Percentiles rank a stretch among this genome's conserved stretches.
phyloP scores from a whole-genome alignment of 2,888 invertebrate species.

The Netelia virgata region DNA sequence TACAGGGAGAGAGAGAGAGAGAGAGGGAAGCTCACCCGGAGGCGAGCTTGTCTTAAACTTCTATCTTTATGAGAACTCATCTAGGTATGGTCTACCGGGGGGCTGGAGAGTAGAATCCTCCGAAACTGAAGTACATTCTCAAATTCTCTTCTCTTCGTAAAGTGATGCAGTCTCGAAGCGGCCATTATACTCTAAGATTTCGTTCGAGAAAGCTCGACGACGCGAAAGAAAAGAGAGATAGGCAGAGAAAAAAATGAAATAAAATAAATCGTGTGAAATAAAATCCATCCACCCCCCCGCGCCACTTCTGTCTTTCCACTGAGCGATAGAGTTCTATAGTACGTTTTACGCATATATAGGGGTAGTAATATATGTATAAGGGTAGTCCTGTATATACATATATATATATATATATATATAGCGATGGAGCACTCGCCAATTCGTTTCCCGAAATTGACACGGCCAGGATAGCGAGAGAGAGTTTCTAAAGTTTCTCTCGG shows the following conservation, averaged over 20 bases:
- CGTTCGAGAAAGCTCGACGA: background rate
- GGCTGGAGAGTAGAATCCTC: constrained; percentile 9
- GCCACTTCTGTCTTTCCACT: constrained; percentile 3
- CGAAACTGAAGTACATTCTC: constrained; percentile 41
- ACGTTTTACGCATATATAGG: background rate
- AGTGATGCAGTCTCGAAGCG: constrained; percentile 30
- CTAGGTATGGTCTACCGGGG: background rate
- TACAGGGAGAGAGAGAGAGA: background rate
- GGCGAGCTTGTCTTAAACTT: constrained; percentile 50
- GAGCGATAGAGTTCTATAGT: constrained; percentile 10
- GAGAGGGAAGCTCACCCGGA: background rate
- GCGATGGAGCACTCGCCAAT: constrained; percentile 34
- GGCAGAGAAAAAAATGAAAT: constrained; percentile 18
- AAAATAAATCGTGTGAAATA: constrained; percentile 44
- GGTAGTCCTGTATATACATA: background rate
- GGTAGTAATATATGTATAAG: too few species aligned
- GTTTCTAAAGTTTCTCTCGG: constrained; percentile 62
- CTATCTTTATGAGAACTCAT: constrained; percentile 52
- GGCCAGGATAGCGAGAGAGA: constrained; percentile 41
- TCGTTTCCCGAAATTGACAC: constrained; percentile 72
- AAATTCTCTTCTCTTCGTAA: constrained; percentile 9
- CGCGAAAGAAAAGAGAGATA: background rate
- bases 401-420: background rate
- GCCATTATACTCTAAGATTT: constrained; percentile 43
- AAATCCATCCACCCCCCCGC: constrained; percentile 9